Conservation (phyloP, 2,797 vertebrate genomes). For the Mastacembelus armatus region DNA sequence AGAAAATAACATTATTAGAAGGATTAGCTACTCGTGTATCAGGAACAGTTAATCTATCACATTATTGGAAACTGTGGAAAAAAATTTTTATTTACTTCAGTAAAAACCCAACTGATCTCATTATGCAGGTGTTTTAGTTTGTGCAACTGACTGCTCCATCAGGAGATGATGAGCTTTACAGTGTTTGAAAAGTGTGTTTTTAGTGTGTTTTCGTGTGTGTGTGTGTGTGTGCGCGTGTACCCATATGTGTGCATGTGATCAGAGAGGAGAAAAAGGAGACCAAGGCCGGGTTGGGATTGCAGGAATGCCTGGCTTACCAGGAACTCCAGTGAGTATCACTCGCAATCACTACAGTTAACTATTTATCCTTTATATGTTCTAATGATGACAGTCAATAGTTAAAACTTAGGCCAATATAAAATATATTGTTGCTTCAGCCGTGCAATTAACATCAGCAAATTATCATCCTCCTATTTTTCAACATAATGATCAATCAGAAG, state of each 20-base stretch:
- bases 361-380: constrained; percentile 12
- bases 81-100: no score
- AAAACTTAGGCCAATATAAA: not conserved
- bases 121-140: no score
- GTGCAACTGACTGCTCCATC: no score
- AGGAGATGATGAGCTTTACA: not conserved
- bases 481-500: constrained; percentile 19
- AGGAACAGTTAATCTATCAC: no score
- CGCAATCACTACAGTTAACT: not conserved
- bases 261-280: constrained; percentile 84
- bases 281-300: constrained; percentile 81
- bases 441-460: constrained; percentile 5
- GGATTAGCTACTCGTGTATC: no score
- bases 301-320: constrained; percentile 86
- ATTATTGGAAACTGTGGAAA: no score
- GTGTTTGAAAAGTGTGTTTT: not conserved
- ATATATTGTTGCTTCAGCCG: not conserved
- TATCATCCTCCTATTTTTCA: not conserved
- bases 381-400: not conserved
- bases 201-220: no score
- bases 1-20: no score
- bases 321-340: constrained; percentile 81
- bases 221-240: no score
- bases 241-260: constrained; percentile 37
- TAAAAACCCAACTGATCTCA: no score